Percentiles rank a stretch among this genome's conserved stretches.
Evolutionary conservation across 2,888 invertebrate genomes (phyloP).

Genomic region (Mesochorus sp.): DNA sequence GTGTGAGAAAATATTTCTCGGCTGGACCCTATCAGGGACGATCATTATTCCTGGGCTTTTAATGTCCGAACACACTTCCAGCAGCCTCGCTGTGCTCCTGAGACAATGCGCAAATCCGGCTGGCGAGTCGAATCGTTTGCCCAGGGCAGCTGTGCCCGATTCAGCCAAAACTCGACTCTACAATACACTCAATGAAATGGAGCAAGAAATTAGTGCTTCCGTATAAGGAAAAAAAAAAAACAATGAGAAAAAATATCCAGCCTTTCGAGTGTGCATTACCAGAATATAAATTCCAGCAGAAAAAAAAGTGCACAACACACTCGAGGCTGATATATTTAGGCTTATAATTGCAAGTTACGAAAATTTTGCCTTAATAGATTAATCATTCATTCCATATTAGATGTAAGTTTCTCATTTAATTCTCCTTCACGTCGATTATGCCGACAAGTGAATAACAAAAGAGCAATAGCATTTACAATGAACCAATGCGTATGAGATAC

Average conservation of each 20-base stretch:
- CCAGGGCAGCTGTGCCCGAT: slow-evolving; percentile 82
- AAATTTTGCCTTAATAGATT: slow-evolving; percentile 51
- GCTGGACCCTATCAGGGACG: slow-evolving; percentile 85
- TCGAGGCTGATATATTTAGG: not conserved
- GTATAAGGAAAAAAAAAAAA: too few species aligned
- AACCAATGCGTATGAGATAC: too few species aligned
- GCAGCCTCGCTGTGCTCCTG: slow-evolving; percentile 84
- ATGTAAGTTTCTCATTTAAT: too few species aligned
- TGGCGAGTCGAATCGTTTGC: slow-evolving; percentile 80
- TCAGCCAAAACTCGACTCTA: slow-evolving; percentile 83
- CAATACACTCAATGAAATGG: slow-evolving; percentile 83
- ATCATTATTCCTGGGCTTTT: slow-evolving; percentile 85
- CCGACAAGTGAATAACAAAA: too few species aligned
- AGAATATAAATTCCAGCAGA: slow-evolving; percentile 27
- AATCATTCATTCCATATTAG: slow-evolving; percentile 1
- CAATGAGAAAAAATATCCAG: too few species aligned
- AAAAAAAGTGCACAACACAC: slow-evolving; percentile 15
- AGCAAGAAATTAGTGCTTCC: slow-evolving; percentile 73
- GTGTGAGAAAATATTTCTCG: slow-evolving; percentile 86
- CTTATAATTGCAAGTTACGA: not conserved
- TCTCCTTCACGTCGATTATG: too few species aligned
- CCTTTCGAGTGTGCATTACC: not conserved
- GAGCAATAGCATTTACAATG: not conserved
- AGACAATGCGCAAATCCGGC: slow-evolving; percentile 85
- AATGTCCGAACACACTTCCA: slow-evolving; percentile 85